Percentiles rank a stretch among this genome's conserved stretches.
Evolutionary conservation across 2,888 invertebrate species (phyloP).

Genomic region (Ethmia dodecea): DNA sequence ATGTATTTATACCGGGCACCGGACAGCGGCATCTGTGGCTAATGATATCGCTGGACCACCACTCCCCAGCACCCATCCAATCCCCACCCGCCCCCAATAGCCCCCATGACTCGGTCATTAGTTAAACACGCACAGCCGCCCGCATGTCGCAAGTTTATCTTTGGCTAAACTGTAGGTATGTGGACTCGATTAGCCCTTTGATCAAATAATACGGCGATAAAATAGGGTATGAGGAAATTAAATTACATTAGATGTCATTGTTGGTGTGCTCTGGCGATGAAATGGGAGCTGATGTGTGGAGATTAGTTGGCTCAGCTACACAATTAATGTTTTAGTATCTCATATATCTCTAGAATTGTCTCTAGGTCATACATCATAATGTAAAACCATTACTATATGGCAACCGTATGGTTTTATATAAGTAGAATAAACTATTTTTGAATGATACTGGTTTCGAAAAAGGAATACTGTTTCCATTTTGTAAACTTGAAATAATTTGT

Average conservation of each 20-base stretch:
- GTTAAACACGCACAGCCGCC: slow-evolving; percentile 76
- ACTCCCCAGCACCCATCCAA: slow-evolving; percentile 24
- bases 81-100: slow-evolving; percentile 17
- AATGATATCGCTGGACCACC: slow-evolving; percentile 70
- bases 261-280: slow-evolving; percentile 39
- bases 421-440: too few species aligned
- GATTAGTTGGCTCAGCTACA: slow-evolving; percentile 7
- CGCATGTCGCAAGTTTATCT: slow-evolving; percentile 72
- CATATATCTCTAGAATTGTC: too few species aligned
- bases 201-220: slow-evolving; percentile 75
- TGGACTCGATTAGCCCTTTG: slow-evolving; percentile 76
- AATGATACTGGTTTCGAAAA: too few species aligned
- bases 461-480: too few species aligned
- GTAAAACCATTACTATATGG: too few species aligned
- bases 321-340: too few species aligned
- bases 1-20: slow-evolving; percentile 72
- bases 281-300: slow-evolving; percentile 23
- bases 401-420: too few species aligned
- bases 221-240: slow-evolving; percentile 71
- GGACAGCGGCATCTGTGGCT: slow-evolving; percentile 74
- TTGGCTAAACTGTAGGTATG: slow-evolving; percentile 72
- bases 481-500: too few species aligned
- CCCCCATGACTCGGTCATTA: slow-evolving; percentile 75
- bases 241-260: slow-evolving; percentile 70
- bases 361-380: too few species aligned